Percentiles rank a stretch among this genome's conserved stretches.
Evolutionary conservation across 2,888 invertebrate species (phyloP).

Genomic region (Neria commutata): DNA sequence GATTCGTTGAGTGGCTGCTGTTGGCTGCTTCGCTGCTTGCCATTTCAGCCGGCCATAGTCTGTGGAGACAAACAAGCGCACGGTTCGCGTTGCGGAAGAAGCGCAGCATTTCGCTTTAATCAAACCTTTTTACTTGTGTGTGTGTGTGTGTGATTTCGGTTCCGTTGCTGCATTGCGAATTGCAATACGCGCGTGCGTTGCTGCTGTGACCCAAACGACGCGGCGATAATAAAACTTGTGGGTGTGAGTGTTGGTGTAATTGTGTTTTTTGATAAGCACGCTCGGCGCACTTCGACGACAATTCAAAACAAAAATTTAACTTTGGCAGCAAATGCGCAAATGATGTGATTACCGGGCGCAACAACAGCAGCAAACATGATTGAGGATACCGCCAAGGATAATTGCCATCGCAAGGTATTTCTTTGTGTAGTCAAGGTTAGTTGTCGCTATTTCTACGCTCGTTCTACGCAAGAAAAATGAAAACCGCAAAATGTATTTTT

Average conservation of each 20-base stretch:
- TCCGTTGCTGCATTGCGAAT: background rate
- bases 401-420: conserved; percentile 50
- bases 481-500: background rate
- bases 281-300: too few species aligned
- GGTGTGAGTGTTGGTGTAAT: too few species aligned
- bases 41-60: background rate
- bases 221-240: too few species aligned
- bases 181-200: background rate
- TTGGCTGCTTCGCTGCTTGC: background rate
- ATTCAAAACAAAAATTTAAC: too few species aligned
- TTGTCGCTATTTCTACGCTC: conserved; percentile 10
- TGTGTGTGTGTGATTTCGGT: too few species aligned
- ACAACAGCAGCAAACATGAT: too few species aligned
- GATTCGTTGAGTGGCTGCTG: too few species aligned
- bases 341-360: too few species aligned
- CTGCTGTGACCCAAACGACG: too few species aligned
- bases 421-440: conserved; percentile 50
- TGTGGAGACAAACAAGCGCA: conserved; percentile 16
- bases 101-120: conserved; percentile 2
- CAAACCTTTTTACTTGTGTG: background rate
- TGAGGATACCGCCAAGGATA: conserved; percentile 38
- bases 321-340: too few species aligned
- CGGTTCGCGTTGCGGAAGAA: conserved; percentile 35
- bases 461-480: background rate
- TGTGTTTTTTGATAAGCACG: too few species aligned